These are phyloP conservation scores for Corvus hawaiiensis DNA, from an alignment of 2,113 vertebrate species.

Conservation along the genomic window DNA sequence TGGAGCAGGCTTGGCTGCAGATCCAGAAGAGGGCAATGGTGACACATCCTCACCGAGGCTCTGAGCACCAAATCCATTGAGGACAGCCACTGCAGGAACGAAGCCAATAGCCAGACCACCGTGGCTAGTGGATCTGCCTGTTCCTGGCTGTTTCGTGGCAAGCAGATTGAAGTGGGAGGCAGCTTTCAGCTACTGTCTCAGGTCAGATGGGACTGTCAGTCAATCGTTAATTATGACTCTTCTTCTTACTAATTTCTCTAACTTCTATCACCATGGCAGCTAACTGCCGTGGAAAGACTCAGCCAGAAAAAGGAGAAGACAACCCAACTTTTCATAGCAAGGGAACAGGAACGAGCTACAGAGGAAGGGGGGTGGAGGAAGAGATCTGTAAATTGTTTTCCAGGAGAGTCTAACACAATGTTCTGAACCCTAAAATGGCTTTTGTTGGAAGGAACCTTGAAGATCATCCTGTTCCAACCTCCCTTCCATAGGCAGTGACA, in stretches of 20 bases:
- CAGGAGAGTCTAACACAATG: background rate
- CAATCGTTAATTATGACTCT: slow-evolving; percentile 65
- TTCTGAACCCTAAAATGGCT: background rate
- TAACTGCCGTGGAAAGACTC: slow-evolving; percentile 47
- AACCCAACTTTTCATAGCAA: slow-evolving; percentile 54
- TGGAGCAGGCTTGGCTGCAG: background rate
- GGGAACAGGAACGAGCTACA: background rate
- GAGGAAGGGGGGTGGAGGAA: slow-evolving; percentile 9
- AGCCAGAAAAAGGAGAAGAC: slow-evolving; percentile 56
- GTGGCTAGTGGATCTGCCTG: slow-evolving; percentile 11
- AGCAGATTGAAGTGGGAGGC: slow-evolving; percentile 65
- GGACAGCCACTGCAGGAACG: background rate
- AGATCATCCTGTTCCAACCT: background rate
- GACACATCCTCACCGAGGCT: slow-evolving; percentile 17
- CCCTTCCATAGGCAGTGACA: background rate
- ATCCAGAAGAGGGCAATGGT: slow-evolving; percentile 65
- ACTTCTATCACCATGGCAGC: slow-evolving; percentile 65
- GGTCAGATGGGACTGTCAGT: slow-evolving; percentile 67
- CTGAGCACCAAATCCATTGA: background rate
- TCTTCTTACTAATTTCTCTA: slow-evolving; percentile 63
- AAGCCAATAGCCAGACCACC: slow-evolving; percentile 27
- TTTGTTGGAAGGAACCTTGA: background rate
- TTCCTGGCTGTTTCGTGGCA: slow-evolving; percentile 53
- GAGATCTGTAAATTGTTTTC: background rate
- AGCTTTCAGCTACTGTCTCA: slow-evolving; percentile 57